Evolutionary conservation across 1,140 invertebrate species (phyloP).

Genomic region (Plectrocnemia conspersa): DNA sequence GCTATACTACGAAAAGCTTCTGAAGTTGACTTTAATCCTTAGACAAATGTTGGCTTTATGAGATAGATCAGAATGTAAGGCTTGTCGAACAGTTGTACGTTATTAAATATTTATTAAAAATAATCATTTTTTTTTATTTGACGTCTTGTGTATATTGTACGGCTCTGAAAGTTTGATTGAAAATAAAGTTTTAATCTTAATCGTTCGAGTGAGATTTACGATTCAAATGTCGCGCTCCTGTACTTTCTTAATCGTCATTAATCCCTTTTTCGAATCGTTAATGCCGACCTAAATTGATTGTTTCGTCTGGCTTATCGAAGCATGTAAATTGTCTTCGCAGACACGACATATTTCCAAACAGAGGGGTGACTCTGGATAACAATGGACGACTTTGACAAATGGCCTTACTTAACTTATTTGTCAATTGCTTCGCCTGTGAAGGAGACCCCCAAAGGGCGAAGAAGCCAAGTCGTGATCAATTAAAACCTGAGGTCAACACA

Average conservation of each 20-base stretch:
- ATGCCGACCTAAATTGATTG: background rate
- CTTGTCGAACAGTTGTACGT: conserved; percentile 6
- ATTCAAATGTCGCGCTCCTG: too few species aligned
- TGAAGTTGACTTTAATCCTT: conserved; percentile 19
- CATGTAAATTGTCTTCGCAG: background rate
- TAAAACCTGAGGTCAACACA: background rate
- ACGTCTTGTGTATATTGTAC: too few species aligned
- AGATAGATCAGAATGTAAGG: conserved; percentile 3
- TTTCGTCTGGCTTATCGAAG: background rate
- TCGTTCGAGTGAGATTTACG: too few species aligned
- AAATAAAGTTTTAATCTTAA: too few species aligned
- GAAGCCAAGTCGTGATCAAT: background rate
- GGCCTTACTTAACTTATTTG: conserved; percentile 2
- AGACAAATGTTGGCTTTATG: conserved; percentile 21
- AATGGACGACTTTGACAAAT: conserved; percentile 8
- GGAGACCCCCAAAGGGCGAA: background rate
- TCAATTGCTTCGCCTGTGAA: background rate
- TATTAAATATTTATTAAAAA: conserved; percentile 13
- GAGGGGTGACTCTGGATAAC: background rate
- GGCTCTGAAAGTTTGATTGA: too few species aligned
- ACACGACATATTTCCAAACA: background rate
- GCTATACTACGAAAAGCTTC: conserved; percentile 14
- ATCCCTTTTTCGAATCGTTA: too few species aligned
- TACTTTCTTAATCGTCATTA: too few species aligned
- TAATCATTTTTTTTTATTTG: too few species aligned